phyloP scores from a whole-genome alignment of 1,140 invertebrate genomes.

The Anthonomus grandis region DNA sequence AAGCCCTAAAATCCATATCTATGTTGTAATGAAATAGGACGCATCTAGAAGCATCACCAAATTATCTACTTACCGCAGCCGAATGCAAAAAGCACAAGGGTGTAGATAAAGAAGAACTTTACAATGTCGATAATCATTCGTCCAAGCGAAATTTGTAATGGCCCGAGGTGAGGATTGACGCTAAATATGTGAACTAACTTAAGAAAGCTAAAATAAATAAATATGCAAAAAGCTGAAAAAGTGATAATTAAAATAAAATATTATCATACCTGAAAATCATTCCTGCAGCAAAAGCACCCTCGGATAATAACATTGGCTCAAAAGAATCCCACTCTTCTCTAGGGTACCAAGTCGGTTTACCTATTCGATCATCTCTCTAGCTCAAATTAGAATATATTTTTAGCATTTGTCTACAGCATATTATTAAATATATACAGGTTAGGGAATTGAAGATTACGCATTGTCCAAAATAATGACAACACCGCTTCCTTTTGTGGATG shows the following conservation, averaged over 20 bases:
- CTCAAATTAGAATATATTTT: too few species aligned
- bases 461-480: too few species aligned
- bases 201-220: conserved; percentile 59
- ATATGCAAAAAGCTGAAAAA: neutral
- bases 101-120: conserved; percentile 86
- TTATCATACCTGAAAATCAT: conserved; percentile 76
- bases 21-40: neutral
- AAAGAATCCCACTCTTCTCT: conserved; percentile 87
- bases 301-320: conserved; percentile 91
- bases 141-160: conserved; percentile 81
- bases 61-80: conserved; percentile 62
- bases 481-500: too few species aligned
- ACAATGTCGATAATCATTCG: conserved; percentile 85
- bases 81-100: conserved; percentile 78
- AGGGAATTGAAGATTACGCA: too few species aligned
- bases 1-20: conserved; percentile 56
- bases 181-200: conserved; percentile 89
- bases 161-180: conserved; percentile 86
- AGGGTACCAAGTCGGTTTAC: conserved; percentile 33
- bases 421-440: too few species aligned
- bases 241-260: neutral
- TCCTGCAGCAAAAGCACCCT: conserved; percentile 91
- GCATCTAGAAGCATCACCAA: too few species aligned
- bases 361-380: conserved; percentile 31
- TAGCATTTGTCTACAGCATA: too few species aligned